phyloP scores from a whole-genome alignment of 2,888 invertebrate species.

The Gymnosoma rotundatum region DNA sequence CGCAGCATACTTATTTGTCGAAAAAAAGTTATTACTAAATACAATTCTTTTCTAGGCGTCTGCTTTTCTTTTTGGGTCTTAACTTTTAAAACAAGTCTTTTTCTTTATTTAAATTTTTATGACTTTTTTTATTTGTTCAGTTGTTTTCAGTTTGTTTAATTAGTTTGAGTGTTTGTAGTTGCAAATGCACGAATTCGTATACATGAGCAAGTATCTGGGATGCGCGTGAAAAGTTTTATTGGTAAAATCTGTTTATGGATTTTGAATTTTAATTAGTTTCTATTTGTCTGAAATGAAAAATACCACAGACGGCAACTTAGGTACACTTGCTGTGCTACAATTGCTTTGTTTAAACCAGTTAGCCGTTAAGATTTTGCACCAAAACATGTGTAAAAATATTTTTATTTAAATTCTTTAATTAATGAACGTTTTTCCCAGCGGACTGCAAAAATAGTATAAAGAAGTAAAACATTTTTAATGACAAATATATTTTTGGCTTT shows the following conservation, averaged over 20 bases:
- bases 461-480: conserved; percentile 11
- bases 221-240: conserved; percentile 80
- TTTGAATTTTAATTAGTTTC: conserved; percentile 82
- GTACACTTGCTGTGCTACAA: background rate
- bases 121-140: conserved; percentile 11
- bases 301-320: conserved; percentile 21
- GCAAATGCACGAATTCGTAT: background rate
- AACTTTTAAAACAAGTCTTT: conserved; percentile 65
- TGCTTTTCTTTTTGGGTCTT: conserved; percentile 35
- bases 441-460: background rate
- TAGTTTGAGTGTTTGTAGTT: conserved; percentile 25
- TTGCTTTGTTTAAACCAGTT: conserved; percentile 11
- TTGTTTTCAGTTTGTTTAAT: conserved; percentile 39
- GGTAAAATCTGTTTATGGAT: conserved; percentile 81
- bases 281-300: conserved; percentile 62
- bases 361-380: conserved; percentile 21
- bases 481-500: conserved; percentile 54
- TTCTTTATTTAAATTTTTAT: conserved; percentile 18
- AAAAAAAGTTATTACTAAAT: background rate
- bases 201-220: conserved; percentile 18
- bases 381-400: conserved; percentile 13
- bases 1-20: too few species aligned
- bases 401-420: conserved; percentile 50
- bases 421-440: conserved; percentile 37
- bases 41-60: conserved; percentile 51